Conservation (phyloP, 2,888 invertebrate genomes). For the Bimastos eiseni region DNA sequence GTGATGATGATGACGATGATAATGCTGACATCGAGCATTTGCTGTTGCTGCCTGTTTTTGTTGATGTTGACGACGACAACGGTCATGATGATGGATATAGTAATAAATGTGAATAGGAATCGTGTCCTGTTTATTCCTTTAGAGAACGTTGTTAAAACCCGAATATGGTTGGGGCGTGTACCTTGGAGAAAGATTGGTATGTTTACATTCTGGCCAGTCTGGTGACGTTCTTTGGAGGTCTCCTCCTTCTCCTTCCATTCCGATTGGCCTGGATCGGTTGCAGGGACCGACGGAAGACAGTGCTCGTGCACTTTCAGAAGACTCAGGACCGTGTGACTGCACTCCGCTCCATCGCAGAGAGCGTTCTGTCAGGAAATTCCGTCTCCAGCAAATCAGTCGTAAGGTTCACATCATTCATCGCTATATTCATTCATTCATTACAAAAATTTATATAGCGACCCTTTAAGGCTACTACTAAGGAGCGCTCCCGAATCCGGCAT, state of each 20-base stretch:
- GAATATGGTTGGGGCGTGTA: slow-evolving; percentile 36
- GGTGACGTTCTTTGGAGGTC: slow-evolving; percentile 41
- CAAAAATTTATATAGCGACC: too few relatives aligned
- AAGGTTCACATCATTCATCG: slow-evolving; percentile 16
- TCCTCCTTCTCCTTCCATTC: slow-evolving; percentile 37
- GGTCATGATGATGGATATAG: neutral
- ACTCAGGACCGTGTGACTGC: slow-evolving; percentile 32
- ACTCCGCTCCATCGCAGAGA: slow-evolving; percentile 31
- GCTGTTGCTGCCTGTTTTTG: too few relatives aligned
- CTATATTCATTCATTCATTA: too few relatives aligned
- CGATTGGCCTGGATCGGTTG: slow-evolving; percentile 36
- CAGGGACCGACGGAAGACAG: neutral
- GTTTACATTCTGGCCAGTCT: slow-evolving; percentile 36
- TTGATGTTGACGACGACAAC: neutral
- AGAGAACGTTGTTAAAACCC: neutral
- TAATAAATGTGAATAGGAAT: neutral
- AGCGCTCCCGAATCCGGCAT: too few relatives aligned
- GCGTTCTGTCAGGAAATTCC: slow-evolving; percentile 36
- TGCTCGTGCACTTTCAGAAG: neutral
- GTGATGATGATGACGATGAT: too few relatives aligned
- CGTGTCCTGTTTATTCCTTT: neutral
- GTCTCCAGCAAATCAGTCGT: slow-evolving; percentile 39
- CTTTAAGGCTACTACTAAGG: too few relatives aligned
- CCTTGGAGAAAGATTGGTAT: slow-evolving; percentile 35
- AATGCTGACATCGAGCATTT: too few relatives aligned